phyloP scores from a whole-genome alignment of 2,113 vertebrate genomes.

The Rousettus leschenaultii region DNA sequence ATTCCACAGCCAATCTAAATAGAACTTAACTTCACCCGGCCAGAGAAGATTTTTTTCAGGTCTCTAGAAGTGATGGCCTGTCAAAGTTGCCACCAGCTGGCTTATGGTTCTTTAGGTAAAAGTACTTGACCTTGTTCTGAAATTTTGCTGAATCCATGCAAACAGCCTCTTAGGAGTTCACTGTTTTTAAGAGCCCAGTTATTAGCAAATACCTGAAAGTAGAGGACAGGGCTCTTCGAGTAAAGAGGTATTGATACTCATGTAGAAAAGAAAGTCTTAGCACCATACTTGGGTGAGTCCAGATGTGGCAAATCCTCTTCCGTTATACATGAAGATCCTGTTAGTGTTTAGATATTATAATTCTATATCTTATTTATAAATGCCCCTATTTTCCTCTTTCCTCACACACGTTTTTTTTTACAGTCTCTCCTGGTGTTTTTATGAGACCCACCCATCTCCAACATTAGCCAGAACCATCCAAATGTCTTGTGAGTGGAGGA shows the following conservation, averaged over 20 bases:
- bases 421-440: background rate
- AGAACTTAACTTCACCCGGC: background rate
- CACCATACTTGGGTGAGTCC: background rate
- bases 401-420: background rate
- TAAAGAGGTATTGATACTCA: background rate
- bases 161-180: background rate
- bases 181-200: background rate
- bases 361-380: background rate
- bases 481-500: background rate
- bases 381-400: background rate
- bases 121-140: background rate
- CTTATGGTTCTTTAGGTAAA: background rate
- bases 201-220: background rate
- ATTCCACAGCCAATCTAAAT: background rate
- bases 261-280: background rate
- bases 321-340: background rate
- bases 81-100: background rate
- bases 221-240: background rate
- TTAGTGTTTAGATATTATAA: background rate
- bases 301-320: background rate
- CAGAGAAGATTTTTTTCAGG: background rate
- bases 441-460: background rate
- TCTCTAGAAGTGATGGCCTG: background rate
- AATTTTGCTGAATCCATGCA: background rate
- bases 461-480: slow-evolving; percentile 19